Percentiles rank a stretch among this genome's conserved stretches.
phyloP scores from a whole-genome alignment of 2,888 invertebrate genomes.

The Zhuqinia jingwanae region DNA sequence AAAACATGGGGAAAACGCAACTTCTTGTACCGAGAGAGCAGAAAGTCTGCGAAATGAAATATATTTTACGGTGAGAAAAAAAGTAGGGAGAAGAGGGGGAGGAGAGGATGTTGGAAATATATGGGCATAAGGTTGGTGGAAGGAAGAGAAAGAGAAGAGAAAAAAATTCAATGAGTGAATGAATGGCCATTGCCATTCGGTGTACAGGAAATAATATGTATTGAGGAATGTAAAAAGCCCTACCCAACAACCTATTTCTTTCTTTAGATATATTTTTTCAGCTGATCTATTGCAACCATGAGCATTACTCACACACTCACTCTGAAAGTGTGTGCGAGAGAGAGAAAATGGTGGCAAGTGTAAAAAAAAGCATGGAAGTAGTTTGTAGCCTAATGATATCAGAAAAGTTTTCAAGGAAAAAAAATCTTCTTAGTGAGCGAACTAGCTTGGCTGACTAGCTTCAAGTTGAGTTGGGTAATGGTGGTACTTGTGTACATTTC shows the following conservation, averaged over 20 bases:
- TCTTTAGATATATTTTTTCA: conserved; percentile 2
- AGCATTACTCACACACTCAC: background rate
- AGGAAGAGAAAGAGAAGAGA: background rate
- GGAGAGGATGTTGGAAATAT: too few species aligned
- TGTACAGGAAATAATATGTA: conserved; percentile 8
- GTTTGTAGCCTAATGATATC: conserved; percentile 54
- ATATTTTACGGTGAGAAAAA: background rate
- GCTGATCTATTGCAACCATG: conserved; percentile 29
- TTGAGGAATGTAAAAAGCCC: background rate
- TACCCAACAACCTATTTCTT: background rate
- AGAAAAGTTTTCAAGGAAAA: conserved; percentile 39
- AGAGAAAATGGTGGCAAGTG: conserved; percentile 6
- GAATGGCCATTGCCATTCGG: conserved; percentile 36
- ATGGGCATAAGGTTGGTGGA: background rate
- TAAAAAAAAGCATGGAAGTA: conserved; percentile 10
- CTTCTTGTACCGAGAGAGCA: too few species aligned
- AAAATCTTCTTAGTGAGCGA: conserved; percentile 4
- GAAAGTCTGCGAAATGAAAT: conserved; percentile 17
- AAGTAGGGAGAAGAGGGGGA: too few species aligned
- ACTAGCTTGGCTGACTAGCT: conserved; percentile 1
- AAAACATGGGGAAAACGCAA: too few species aligned
- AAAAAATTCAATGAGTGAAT: conserved; percentile 1
- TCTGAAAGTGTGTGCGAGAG: background rate
- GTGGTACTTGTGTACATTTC: conserved; percentile 7
- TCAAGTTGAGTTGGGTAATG: too few species aligned